A percentile compares a stretch with the other conserved stretches of the same genome.
phyloP scores from a whole-genome alignment of 2,888 invertebrate species.

The Metellina segmentata region DNA sequence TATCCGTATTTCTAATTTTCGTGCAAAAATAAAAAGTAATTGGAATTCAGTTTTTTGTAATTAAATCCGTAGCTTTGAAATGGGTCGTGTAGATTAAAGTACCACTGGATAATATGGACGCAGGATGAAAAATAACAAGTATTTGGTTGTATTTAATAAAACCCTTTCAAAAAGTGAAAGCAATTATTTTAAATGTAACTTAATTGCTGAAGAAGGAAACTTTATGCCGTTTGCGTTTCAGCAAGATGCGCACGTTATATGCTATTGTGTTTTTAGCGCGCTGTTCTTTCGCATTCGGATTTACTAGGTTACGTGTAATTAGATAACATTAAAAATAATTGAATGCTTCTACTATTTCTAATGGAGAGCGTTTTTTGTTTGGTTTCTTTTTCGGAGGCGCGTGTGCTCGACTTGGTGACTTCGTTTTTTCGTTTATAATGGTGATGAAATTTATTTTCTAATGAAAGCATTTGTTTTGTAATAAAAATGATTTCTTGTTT shows the following conservation, averaged over 20 bases:
- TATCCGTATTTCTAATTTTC: conserved; percentile 4
- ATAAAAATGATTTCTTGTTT: too few relatives aligned
- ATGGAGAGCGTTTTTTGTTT: not conserved
- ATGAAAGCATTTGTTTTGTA: not conserved
- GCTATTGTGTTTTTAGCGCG: not conserved
- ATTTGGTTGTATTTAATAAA: not conserved
- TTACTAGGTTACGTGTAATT: not conserved
- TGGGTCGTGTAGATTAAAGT: not conserved
- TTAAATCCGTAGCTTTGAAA: not conserved
- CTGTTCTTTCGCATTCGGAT: not conserved
- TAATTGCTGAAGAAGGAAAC: not conserved
- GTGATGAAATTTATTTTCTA: not conserved
- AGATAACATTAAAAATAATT: conserved; percentile 1
- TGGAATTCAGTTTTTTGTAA: not conserved
- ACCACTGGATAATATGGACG: not conserved
- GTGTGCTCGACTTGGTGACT: not conserved
- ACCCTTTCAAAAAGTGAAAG: not conserved
- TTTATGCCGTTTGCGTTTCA: not conserved
- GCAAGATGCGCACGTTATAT: not conserved
- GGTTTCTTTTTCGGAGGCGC: not conserved
- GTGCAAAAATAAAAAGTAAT: not conserved
- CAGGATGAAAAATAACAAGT: not conserved
- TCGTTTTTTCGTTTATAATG: not conserved
- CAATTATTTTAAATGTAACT: not conserved
- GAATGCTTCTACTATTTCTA: not conserved